Evolutionary conservation across 2,797 vertebrate genomes (phyloP), one percentile per base, ranked within the genome.

Genomic region (Sebastes taczanowskii): DNA sequence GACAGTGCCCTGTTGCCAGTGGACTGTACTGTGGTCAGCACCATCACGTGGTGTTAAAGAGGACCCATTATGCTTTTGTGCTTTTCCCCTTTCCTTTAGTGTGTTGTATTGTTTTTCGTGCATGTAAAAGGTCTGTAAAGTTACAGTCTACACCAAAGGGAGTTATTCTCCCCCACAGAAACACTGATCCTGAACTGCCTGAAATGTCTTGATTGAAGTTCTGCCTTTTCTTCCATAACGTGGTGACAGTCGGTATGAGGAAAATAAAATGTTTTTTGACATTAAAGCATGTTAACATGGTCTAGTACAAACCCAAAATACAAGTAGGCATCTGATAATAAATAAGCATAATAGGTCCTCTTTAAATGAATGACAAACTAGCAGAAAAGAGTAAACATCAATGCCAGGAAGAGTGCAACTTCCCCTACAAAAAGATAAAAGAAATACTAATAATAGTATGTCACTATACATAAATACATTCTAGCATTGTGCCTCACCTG

Each of bases 1-100:
- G 29, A 63, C 53, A 56, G 53, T 56, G 71, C 9, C 14, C 29
- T 77, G 11, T 42, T 84, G 67, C 64, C 71, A 68, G 53, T 53
- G 56, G 60, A 53, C 74, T 77, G 58, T 56, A 23, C 23, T 61
- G 22, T 74, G 42, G 14, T 55, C 34, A 80, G 53, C 29, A 62
- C 23, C 10, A 10, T 58, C 55, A 38, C 34, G 9, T 80, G 62
- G 20, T 77, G 55, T 75, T 52, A 52, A 52, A 52, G 46, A 4
- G 46, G 46, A 52, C 18, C 18, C 7, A 52, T n/a, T 52, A 52
- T 52, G 46, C 18, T n/a, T 20, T 52, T 20, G 18, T 52, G 46
- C 46, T 52, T 52, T 49, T 4, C 18, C 46, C 46, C 4, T 49
- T 52, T n/a, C 46, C 46, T 52, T 0, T 52, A n/a, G 46, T 52